Evolutionary conservation across 2,797 vertebrate species (phyloP), one percentile per base, ranked within the genome.

Genomic region (Denticeps clupeoides): DNA sequence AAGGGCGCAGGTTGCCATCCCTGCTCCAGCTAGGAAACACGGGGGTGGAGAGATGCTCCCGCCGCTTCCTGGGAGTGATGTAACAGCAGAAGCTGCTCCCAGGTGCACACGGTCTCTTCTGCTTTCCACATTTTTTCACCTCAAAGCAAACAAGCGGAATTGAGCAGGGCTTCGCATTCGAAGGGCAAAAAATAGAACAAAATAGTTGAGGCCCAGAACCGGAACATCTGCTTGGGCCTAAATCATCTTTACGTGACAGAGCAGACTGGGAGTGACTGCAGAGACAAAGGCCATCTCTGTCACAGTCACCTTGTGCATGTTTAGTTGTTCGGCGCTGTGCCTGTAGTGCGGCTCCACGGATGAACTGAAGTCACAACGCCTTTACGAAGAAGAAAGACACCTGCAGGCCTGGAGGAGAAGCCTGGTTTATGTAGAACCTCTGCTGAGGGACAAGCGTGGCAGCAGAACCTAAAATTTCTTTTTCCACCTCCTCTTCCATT

Each of bases 201-300:
- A 69, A 38, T 51, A 55, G 59, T 54, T 62, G 70, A 72, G 67
- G 70, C 68, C 71, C 59, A 51, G 51, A 78, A 79, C 71, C 59
- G 51, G 51, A 78, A 79, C 78, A 80, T 81, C 76, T 74, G 77
- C 75, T 62, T 70, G 52, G 46, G 67, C 61, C 71, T 79, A 82
- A 81, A 81, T 82, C 75, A 81, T 73, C 67, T 66, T 68, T 65
- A 74, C 53, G 63, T 72, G 72, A 78, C 75, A 77, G 61, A 67
- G 68, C 62, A 64, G 55, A 54, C 41, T 60, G n/a, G n/a, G n/a
- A 46, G 62, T 56, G 61, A 66, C 64, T 63, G 64, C 61, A 70
- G 55, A 64, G 62, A 76, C 70, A 77, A 80, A 77, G 69, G 59
- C 62, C 72, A 74, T 56, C 58, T 63, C 52, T 54, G 62, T 60